Conservation (phyloP, 2,888 invertebrate species). For the Chloromyia formosa region DNA sequence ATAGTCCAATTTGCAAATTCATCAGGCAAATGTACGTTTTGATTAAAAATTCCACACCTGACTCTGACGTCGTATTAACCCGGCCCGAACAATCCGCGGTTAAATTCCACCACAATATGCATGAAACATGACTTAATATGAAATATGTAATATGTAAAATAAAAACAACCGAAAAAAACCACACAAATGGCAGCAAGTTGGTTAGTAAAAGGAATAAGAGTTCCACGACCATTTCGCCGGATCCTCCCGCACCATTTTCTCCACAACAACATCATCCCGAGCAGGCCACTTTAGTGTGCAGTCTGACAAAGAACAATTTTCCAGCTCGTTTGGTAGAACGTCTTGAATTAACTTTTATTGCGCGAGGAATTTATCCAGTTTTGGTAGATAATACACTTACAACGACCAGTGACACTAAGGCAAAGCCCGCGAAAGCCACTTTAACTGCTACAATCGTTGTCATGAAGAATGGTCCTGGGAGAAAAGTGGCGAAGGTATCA, state of each 20-base stretch:
- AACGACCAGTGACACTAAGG: conserved; percentile 41
- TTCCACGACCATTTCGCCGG: conserved; percentile 1
- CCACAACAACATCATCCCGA: background rate
- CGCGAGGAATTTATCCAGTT: conserved; percentile 48
- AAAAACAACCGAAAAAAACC: background rate
- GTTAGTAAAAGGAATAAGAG: background rate
- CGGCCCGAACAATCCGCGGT: background rate
- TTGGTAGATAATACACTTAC: conserved; percentile 46
- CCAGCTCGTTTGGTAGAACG: conserved; percentile 49
- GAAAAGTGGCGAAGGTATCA: conserved; percentile 22
- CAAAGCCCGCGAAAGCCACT: conserved; percentile 46
- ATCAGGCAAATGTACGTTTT: background rate
- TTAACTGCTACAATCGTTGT: conserved; percentile 48
- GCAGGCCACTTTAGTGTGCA: background rate
- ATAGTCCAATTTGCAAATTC: conserved; percentile 2
- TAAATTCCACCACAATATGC: conserved; percentile 10
- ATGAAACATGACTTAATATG: conserved; percentile 25
- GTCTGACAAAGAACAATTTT: conserved; percentile 48
- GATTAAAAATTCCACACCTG: conserved; percentile 38
- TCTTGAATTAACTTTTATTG: conserved; percentile 50
- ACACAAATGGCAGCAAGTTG: conserved; percentile 20
- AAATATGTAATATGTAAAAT: conserved; percentile 9
- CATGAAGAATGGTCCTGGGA: conserved; percentile 44
- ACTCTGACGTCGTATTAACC: conserved; percentile 17
- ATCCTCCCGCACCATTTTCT: background rate